A percentile compares a stretch with the other conserved stretches of the same genome.
These are phyloP conservation scores for Yponomeuta plumbellus DNA, from an alignment of 2,888 invertebrate species.

Conservation along the genomic window DNA sequence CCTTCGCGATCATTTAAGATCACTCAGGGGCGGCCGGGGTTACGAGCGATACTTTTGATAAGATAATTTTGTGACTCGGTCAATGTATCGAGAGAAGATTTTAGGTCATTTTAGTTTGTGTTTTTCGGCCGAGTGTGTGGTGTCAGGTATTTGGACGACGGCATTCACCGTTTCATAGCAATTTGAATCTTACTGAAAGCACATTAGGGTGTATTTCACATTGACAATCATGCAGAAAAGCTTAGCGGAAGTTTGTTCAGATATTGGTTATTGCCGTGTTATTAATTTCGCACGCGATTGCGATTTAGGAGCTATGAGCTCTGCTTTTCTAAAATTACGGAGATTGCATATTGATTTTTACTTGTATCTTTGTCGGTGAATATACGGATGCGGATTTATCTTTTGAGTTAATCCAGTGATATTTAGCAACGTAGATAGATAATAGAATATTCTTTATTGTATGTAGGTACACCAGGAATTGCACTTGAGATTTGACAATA, in stretches of 20 bases:
- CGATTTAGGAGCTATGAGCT: neutral
- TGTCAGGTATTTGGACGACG: neutral
- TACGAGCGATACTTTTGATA: too few species aligned
- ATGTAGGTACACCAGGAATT: too few species aligned
- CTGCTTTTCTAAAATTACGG: neutral
- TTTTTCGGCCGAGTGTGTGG: neutral
- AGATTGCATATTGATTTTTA: neutral
- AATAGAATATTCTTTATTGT: too few species aligned
- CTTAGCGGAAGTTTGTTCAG: neutral
- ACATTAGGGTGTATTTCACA: neutral
- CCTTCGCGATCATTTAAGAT: too few species aligned
- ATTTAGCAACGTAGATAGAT: too few species aligned
- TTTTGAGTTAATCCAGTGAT: too few species aligned
- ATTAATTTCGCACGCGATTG: neutral
- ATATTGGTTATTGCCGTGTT: neutral
- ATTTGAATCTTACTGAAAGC: neutral
- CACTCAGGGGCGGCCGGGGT: too few species aligned
- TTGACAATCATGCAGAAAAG: neutral
- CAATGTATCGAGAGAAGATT: too few species aligned
- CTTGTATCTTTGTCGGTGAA: neutral
- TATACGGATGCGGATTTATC: too few species aligned
- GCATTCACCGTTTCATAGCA: neutral
- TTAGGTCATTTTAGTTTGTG: neutral
- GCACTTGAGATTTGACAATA: too few species aligned
- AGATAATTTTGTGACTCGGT: too few species aligned